Conservation (phyloP, 1,140 invertebrate species). For the Ceratosolen solmsi region DNA sequence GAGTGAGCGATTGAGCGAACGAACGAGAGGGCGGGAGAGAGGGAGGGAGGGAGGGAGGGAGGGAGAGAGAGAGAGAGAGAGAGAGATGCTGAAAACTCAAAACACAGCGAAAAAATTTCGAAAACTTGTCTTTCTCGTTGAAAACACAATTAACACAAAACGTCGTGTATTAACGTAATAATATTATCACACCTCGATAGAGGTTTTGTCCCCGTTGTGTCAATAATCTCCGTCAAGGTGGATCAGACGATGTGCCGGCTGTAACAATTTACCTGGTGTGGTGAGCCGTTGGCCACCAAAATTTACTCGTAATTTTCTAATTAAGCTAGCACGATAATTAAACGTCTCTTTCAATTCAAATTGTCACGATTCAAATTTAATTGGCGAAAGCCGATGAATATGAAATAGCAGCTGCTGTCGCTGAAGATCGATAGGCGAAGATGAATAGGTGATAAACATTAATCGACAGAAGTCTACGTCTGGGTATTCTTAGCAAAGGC, state of each 20-base stretch:
- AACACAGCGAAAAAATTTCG: background rate
- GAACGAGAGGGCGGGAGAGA: background rate
- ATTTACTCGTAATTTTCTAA: background rate
- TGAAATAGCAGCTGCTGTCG: slow-evolving; percentile 3
- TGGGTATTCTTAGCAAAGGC: background rate
- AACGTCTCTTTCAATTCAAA: background rate
- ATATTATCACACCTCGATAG: background rate
- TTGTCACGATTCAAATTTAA: background rate
- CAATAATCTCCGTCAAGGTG: background rate
- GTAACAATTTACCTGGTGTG: background rate
- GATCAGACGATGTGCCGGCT: slow-evolving; percentile 2
- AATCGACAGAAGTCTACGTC: background rate
- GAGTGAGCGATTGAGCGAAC: background rate
- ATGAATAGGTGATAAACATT: slow-evolving; percentile 33
- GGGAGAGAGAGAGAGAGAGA: slow-evolving; percentile 16
- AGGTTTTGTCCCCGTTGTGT: background rate
- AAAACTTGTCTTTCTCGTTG: slow-evolving; percentile 1
- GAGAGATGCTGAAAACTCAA: slow-evolving; percentile 21
- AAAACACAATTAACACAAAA: background rate
- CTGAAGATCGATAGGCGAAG: slow-evolving; percentile 36
- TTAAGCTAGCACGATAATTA: background rate
- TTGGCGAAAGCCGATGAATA: background rate
- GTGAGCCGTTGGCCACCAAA: background rate
- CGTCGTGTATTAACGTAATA: background rate
- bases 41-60: slow-evolving; percentile 14